Conservation (phyloP, 2,888 invertebrate species). For the Axea sp. region DNA sequence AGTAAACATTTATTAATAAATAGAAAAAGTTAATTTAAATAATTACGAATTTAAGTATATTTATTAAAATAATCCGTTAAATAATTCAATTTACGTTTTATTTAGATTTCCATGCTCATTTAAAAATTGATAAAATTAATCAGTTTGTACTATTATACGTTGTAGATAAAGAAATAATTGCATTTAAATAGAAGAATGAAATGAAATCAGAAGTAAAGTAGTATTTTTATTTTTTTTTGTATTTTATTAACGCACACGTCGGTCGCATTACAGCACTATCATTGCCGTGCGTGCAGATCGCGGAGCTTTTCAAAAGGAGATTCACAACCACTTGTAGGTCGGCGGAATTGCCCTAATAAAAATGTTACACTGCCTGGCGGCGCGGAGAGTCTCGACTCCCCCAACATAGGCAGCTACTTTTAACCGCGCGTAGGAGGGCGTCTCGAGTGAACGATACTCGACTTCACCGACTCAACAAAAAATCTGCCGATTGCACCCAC, state of each 20-base stretch:
- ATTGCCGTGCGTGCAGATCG: conserved; percentile 41
- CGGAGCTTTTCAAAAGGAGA: conserved; percentile 60
- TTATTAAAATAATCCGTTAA: no score
- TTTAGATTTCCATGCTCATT: no score
- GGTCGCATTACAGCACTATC: conserved; percentile 26
- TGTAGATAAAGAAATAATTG: no score
- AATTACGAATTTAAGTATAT: no score
- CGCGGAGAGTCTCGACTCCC: conserved; percentile 42
- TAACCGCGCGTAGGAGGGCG: conserved; percentile 55
- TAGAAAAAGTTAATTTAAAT: no score
- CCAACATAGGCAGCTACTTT: conserved; percentile 49
- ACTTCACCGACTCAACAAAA: conserved; percentile 49
- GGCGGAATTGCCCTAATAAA: conserved; percentile 77
- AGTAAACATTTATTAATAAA: no score
- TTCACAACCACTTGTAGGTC: conserved; percentile 72
- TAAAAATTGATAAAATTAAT: no score
- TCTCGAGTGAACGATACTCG: conserved; percentile 48
- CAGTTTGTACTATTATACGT: no score
- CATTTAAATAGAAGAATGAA: no score
- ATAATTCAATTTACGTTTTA: no score
- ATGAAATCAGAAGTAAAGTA: no score
- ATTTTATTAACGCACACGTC: conserved; percentile 12
- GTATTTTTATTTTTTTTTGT: no score
- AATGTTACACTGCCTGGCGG: conserved; percentile 72
- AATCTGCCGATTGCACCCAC: conserved; percentile 66